Percentiles rank a stretch among this genome's conserved stretches.
phyloP scores from a whole-genome alignment of 2,797 vertebrate species.

The Florisuga fusca region DNA sequence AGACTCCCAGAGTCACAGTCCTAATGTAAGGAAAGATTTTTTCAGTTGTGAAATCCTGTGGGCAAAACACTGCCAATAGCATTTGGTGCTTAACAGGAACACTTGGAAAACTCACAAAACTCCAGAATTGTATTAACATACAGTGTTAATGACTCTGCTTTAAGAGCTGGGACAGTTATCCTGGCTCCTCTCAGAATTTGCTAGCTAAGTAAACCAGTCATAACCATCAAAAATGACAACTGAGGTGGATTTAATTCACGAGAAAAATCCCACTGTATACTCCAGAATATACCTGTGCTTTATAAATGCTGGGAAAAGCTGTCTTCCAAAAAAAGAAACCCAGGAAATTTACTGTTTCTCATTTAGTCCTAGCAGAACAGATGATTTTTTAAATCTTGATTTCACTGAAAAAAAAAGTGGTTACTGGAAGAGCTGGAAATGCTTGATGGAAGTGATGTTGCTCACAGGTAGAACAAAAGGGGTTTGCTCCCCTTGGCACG shows the following conservation, averaged over 20 bases:
- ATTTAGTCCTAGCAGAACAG: neutral
- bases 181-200: constrained; percentile 7
- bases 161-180: neutral
- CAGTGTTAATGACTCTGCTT: neutral
- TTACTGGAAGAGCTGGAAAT: neutral
- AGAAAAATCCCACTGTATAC: neutral
- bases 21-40: constrained; percentile 18
- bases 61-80: constrained; percentile 18
- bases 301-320: neutral
- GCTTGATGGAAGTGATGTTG: neutral
- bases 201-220: constrained; percentile 6
- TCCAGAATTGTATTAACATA: neutral
- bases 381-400: neutral
- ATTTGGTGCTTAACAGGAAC: neutral
- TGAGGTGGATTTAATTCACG: neutral
- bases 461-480: accelerated
- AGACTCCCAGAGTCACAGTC: constrained; percentile 6
- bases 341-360: neutral
- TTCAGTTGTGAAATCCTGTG: neutral
- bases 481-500: neutral
- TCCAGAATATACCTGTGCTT: neutral
- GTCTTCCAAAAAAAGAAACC: neutral
- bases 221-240: neutral
- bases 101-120: constrained; percentile 24
- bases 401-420: neutral